Base-by-base conservation (phyloP, 2,113 vertebrate species). In the Aptenodytes forsteri region DNA sequence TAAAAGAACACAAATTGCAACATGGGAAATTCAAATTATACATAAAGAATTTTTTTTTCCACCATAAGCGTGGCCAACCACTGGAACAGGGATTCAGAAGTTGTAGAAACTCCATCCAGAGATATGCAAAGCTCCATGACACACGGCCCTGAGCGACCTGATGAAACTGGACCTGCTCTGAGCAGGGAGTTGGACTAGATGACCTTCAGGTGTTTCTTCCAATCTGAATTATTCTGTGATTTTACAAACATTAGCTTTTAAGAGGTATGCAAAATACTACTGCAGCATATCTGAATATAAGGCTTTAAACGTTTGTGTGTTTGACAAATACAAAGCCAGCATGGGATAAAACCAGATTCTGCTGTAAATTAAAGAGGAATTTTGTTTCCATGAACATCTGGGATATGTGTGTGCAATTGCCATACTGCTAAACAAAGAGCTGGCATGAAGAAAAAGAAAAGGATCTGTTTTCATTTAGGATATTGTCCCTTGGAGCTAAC, bases 391-490 rank as follows among this genome's bases (percentile, higher is more conserved):
- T 36, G 56, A 96, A 97, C 97, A 97, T 89, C 95, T 97, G 91
- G 86, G 80, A 96, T 71, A 47, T 75, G 38, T 54, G 56, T 91
- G 89, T 93, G 82, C 81, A 89, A 80, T 44, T 78, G 67, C 59
- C 49, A 65, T 19, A 64, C 44, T 66, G 32, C 59, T 76, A 92
- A 95, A 97, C 85, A 97, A 98, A 98, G 89, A 97, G 59, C 14
- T 97, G 93, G 97, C 92, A 93, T 42, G 72, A 95, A 93, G 86
- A 83, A 95, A 90, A 93, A 96, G 70, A 71, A 84, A 91, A 89
- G 82, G 62, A 95, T 97, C 95, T 98, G 97, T 66, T 98, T 98
- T 91, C 50, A 95, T 94, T 98, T 97, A 97, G 91, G 77, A 92
- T 83, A 87, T 61, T 96, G 80, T 83, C 92, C 84, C 88, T 94